Evolutionary conservation across 2,797 vertebrate species (phyloP), one percentile per base, ranked within the genome.

Genomic region (Alectoris magna): DNA sequence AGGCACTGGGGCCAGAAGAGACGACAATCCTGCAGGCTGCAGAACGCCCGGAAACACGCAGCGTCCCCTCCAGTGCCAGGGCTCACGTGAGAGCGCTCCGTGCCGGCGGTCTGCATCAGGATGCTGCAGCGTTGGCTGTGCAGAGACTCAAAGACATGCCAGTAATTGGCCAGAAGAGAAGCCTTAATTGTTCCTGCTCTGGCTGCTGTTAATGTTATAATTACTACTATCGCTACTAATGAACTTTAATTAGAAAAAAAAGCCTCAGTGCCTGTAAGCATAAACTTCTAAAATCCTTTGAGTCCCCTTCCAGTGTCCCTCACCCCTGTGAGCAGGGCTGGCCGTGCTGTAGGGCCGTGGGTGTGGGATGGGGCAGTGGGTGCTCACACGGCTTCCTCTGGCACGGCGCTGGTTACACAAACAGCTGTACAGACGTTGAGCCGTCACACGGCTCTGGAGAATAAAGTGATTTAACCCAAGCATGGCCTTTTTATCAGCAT

Each of bases 1-100:
- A 74, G 80, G 93, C 34, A 16, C 95, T 69, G 80, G 81, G 90
- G 86, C 92, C 62, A 14, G 76, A 80, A 75, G 80, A 96, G 95
- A 93, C 95, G 97, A 91, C 96, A 97, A 97, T 91, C 92, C 94
- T 44, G 83, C 95, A 96, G 96, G 95, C 95, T 91, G 95, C 92
- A 92, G 94, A 96, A 94, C 84, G 92, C 96, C 97, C 80, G 97
- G 95, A 58, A 73, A 83, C 73, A 34, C 6, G 56, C 79, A 7
- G 60, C 44, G 87, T 84, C 84, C 78, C 18, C 22, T 11, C 80
- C 94, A 11, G 62, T 73, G 77, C 86, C 94, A 88, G 81, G 73
- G 93, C 90, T 95, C 88, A 90, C 67, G 59, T 68, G 91, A 90
- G 86, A 10, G 76, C 51, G 24, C 73, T 38, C 89, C 79, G 87